These are phyloP conservation scores for Catagonus wagneri DNA, from an alignment of 2,113 vertebrate genomes.

Conservation along the genomic window DNA sequence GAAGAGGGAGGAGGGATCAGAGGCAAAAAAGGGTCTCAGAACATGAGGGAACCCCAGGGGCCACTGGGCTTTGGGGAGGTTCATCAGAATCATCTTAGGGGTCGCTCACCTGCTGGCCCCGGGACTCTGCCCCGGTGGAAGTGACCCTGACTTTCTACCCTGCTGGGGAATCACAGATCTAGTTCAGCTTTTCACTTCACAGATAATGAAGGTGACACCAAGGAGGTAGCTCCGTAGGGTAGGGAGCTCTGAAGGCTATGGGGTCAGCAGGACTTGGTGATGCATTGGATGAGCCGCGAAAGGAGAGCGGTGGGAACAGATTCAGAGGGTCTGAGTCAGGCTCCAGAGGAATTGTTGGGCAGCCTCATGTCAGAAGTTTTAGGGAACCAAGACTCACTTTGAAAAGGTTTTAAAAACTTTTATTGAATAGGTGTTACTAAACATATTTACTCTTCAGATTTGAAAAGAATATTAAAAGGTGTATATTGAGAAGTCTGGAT, in stretches of 20 bases:
- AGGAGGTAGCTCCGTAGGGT: background rate
- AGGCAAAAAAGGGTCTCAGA: constrained; percentile 4
- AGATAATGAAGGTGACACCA: background rate
- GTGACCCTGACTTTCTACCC: background rate
- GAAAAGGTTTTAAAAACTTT: background rate
- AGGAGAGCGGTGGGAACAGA: background rate
- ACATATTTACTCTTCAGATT: constrained; percentile 10
- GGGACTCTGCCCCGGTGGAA: background rate
- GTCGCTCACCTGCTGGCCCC: background rate
- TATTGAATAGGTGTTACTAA: background rate
- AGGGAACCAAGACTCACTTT: background rate
- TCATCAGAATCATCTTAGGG: background rate
- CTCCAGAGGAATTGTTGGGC: background rate
- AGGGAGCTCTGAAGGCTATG: background rate
- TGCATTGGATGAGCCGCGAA: background rate
- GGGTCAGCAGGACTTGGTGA: background rate
- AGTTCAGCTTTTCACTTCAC: background rate
- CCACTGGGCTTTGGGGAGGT: background rate
- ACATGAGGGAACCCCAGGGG: background rate
- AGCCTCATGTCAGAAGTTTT: background rate
- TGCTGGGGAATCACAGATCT: background rate
- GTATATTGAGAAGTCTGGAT: background rate
- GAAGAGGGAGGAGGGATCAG: background rate
- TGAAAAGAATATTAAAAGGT: background rate
- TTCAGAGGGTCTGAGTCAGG: background rate